Base-by-base conservation (phyloP, 2,888 invertebrate species). In the Craniophora ligustri region DNA sequence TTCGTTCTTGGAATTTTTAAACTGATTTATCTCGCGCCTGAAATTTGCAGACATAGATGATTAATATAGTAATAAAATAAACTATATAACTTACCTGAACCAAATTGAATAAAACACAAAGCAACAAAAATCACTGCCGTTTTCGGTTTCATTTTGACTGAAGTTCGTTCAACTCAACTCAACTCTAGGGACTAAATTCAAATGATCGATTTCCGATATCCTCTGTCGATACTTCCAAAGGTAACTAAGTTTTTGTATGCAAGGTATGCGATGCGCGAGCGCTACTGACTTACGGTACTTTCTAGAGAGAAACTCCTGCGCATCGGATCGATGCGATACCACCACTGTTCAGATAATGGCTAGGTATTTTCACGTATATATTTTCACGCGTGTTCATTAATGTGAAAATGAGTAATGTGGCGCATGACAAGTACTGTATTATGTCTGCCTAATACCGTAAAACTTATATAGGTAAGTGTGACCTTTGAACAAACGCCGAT, bases 221-320 rank as follows among this genome's bases (percentile, higher is more conserved):
- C 82, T 85, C 82, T 79, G 87, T 85, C 82, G 85, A 84, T 78
- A 81, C 81, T 81, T 76, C 81, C 77, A 81, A 87, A 86, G 86
- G 84, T 84, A 84, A 72, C 77, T 65, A 74, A 75, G 71, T 80
- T 88, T 93, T 93, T 91, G 92, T 93, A 92, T 92, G 91, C 93
- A 88, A 85, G 88, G 80, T 85, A 81, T 84, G 86, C 81, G 75
- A 76, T 81, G 87, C 85, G 79, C 86, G 81, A 78, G 57, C 87
- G 87, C 84, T 79, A 86, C 89, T 86, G 83, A 77, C 83, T 87
- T 86, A 86, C 87, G 88, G 89, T 87, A 92, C 94, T 94, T 94
- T 94, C 94, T 93, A 89, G 81, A 86, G 93, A 94, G 93, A 94
- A 93, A 93, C 89, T 91, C 88, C 85, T 84, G 87, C 84, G 84